A percentile compares a stretch with the other conserved stretches of the same genome.
Conservation (phyloP, 2,113 vertebrate genomes). For the Silurus meridionalis region DNA sequence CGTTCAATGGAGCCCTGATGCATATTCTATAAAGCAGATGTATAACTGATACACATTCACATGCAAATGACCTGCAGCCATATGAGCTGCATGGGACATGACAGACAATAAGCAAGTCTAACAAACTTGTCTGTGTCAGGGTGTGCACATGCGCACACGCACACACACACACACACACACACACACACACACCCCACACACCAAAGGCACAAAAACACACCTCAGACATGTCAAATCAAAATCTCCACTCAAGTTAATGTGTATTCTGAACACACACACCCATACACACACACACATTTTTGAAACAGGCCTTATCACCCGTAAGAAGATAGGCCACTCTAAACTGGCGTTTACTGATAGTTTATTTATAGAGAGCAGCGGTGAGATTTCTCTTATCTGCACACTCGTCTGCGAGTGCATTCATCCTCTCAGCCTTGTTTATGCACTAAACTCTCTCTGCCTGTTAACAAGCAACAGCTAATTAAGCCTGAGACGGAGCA, state of each 20-base stretch:
- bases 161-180: conserved; percentile 26
- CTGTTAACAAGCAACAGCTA: conserved; percentile 58
- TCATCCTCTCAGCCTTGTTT: conserved; percentile 52
- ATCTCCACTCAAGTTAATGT: conserved; percentile 47
- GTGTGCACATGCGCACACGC: conserved; percentile 16
- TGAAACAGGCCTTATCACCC: conserved; percentile 44
- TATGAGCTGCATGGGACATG: conserved; percentile 53
- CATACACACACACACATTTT: conserved; percentile 32
- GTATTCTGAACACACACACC: conserved; percentile 39
- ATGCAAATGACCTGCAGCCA: conserved; percentile 55
- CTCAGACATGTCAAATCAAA: conserved; percentile 49
- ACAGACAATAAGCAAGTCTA: conserved; percentile 51
- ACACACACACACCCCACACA: conserved; percentile 13
- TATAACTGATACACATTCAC: conserved; percentile 54
- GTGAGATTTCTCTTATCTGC: conserved; percentile 51
- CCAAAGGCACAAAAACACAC: conserved; percentile 38
- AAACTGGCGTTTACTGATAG: conserved; percentile 47
- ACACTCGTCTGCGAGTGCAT: conserved; percentile 40
- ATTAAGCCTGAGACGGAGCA: conserved; percentile 54
- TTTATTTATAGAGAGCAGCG: conserved; percentile 54
- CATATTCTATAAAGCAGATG: conserved; percentile 57
- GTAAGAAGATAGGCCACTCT: conserved; percentile 50
- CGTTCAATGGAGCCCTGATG: conserved; percentile 51
- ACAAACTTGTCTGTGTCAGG: conserved; percentile 49
- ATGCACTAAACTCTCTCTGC: conserved; percentile 50